Evolutionary conservation across 1,140 invertebrate genomes (phyloP).

Genomic region (Calliopsis andreniformis): DNA sequence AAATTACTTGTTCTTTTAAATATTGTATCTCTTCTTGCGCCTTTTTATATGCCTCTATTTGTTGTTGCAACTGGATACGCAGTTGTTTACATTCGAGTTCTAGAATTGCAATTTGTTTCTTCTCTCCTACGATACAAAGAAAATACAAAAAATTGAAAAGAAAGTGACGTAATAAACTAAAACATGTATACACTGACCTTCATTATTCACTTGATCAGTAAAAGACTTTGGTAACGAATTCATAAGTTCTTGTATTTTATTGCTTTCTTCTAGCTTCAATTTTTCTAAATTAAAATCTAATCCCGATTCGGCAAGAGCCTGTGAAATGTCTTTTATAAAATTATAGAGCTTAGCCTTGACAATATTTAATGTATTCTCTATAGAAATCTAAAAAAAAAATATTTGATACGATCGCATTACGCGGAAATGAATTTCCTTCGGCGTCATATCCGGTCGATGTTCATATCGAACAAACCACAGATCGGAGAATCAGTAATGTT

Average conservation of each 20-base stretch:
- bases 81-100: conserved; percentile 49
- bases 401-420: neutral
- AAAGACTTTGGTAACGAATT: conserved; percentile 18
- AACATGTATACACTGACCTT: conserved; percentile 28
- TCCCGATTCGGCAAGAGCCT: conserved; percentile 14
- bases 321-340: conserved; percentile 38
- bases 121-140: conserved; percentile 22
- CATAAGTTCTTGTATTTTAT: conserved; percentile 22
- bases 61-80: conserved; percentile 62
- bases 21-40: conserved; percentile 70
- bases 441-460: conserved; percentile 16
- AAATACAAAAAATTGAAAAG: too few species aligned
- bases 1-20: conserved; percentile 71
- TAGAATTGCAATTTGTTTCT: conserved; percentile 16
- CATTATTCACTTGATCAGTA: neutral
- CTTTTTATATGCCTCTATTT: conserved; percentile 67
- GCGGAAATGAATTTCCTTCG: conserved; percentile 6
- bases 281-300: conserved; percentile 22
- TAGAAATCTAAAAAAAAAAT: conserved; percentile 46
- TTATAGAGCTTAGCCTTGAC: conserved; percentile 25
- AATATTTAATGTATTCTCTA: conserved; percentile 39
- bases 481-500: neutral
- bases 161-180: too few species aligned
- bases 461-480: neutral
- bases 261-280: conserved; percentile 10